Conservation (phyloP, 2,888 invertebrate species). For the Aproaerema taeniolella region DNA sequence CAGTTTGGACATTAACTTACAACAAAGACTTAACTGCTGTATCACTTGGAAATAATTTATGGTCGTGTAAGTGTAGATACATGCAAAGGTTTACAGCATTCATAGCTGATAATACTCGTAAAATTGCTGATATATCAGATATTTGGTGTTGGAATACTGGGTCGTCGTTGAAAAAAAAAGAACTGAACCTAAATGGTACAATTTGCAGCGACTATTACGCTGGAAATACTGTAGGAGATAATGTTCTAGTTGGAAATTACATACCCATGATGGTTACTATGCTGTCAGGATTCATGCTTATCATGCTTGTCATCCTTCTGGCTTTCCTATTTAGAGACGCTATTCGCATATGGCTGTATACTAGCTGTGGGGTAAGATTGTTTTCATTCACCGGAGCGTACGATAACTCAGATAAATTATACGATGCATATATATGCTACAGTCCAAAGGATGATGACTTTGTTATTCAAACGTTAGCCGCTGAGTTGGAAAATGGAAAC, state of each 20-base stretch:
- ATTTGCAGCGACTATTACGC: slow-evolving; percentile 91
- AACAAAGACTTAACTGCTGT: slow-evolving; percentile 83
- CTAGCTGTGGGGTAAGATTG: slow-evolving; percentile 89
- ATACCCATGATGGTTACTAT: slow-evolving; percentile 89
- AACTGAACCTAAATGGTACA: slow-evolving; percentile 89
- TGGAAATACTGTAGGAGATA: slow-evolving; percentile 87
- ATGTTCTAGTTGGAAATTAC: slow-evolving; percentile 89
- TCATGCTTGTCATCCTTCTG: slow-evolving; percentile 85
- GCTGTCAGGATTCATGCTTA: slow-evolving; percentile 84
- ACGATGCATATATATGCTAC: slow-evolving; percentile 96
- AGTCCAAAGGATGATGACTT: slow-evolving; percentile 95
- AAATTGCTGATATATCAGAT: slow-evolving; percentile 84
- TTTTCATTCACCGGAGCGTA: slow-evolving; percentile 83
- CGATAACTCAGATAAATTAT: slow-evolving; percentile 91
- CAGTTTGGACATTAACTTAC: slow-evolving; percentile 83
- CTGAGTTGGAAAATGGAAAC: slow-evolving; percentile 89
- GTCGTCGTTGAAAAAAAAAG: slow-evolving; percentile 83
- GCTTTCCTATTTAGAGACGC: slow-evolving; percentile 91
- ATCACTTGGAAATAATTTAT: slow-evolving; percentile 89
- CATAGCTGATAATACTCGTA: slow-evolving; percentile 86
- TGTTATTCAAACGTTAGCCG: slow-evolving; percentile 90
- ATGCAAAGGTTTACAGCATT: slow-evolving; percentile 88
- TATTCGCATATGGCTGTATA: slow-evolving; percentile 91
- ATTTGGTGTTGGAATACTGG: slow-evolving; percentile 88
- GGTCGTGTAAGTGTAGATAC: slow-evolving; percentile 94